Evolutionary conservation across 2,888 invertebrate genomes (phyloP), one percentile per base, ranked within the genome.

Genomic region (Ligdia adustata): DNA sequence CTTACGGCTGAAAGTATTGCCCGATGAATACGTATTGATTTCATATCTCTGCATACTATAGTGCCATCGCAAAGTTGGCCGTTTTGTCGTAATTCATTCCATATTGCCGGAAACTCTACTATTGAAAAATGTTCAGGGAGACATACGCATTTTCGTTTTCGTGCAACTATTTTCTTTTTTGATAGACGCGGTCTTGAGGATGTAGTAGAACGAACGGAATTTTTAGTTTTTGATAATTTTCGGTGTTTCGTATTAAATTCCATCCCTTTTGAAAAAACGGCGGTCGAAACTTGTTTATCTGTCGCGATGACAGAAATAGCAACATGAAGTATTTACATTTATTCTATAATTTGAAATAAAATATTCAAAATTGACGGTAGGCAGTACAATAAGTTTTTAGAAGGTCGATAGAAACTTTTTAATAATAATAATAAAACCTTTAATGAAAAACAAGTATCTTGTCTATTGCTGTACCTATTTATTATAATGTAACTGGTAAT

Each of bases 1-100:
- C 95, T 95, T 31, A 92, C 93, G 16, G 94, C 93, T 15, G 94
- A 93, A 40, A 95, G 81, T 60, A 95, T 93, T 9, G 93, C 93
- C 49, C 95, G 90, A 67, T 95, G 95, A 33, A 94, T 91, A 58
- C 91, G 89, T 68, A 94, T 93, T 34, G 91, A 79, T 67, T 89
- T 87, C 64, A 92, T 92, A 64, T 92, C 93, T 46, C 89, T 90
- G 72, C 94, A 93, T 56, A 90, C 84, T 42, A 95, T 92, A 11
- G 90, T 80, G 11, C 94, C 95, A 80, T 95, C 95, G 79, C 94
- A 95, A 34, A 93, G 88, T 69, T 93, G 93, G 63, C 91, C 91
- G 69, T 91, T 93, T 47, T 86, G 85, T 62, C 94, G 90, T 57
- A 94, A 81, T 75, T 94, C 93, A 68, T 92, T 92, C 94, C 94